Evolutionary conservation across 2,113 vertebrate species (phyloP).

Genomic region (Tringa solitaria): DNA sequence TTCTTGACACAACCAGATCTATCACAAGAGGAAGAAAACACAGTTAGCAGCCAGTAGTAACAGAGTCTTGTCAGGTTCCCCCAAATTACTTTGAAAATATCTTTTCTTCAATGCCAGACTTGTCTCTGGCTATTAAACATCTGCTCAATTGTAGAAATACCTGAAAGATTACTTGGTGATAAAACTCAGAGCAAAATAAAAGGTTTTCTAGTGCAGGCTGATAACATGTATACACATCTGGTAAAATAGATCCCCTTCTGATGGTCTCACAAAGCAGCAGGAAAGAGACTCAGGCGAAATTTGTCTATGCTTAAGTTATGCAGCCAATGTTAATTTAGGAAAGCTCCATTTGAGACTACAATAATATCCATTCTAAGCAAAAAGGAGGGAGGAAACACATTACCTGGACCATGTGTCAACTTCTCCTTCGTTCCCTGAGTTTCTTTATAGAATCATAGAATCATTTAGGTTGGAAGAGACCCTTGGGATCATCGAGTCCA

Average conservation of each 20-base stretch:
- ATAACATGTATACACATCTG: rapidly evolving
- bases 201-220: neutral
- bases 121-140: conserved; percentile 28
- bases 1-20: conserved; percentile 11
- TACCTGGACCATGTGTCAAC: neutral
- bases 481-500: too few species aligned
- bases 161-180: neutral
- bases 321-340: neutral
- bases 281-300: neutral
- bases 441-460: too few species aligned
- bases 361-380: neutral
- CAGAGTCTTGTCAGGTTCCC: neutral
- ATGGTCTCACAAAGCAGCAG: neutral
- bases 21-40: conserved; percentile 38
- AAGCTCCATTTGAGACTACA: neutral
- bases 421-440: neutral
- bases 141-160: neutral
- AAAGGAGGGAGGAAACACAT: neutral
- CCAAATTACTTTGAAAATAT: conserved; percentile 20
- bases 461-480: too few species aligned
- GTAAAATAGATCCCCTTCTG: neutral
- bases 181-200: neutral
- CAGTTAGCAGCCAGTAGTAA: neutral
- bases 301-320: neutral
- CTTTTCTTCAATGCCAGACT: neutral